Percentiles rank a stretch among this genome's conserved stretches.
Evolutionary conservation across 64 coral and sea anemone species (phyloP).

Genomic region (Actinia tenebrosa): DNA sequence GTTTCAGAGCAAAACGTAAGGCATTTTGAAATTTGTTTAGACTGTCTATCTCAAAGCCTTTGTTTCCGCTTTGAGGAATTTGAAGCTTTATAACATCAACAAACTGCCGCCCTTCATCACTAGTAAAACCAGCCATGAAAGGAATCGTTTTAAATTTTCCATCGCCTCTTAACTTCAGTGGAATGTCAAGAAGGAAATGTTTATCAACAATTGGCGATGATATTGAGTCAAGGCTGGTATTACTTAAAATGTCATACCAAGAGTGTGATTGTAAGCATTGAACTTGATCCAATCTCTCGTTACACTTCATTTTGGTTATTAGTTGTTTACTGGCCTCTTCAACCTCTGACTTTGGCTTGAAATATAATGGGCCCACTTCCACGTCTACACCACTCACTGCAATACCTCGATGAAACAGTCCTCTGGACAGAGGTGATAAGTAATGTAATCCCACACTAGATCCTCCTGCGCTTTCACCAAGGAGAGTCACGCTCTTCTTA

Average conservation of each 20-base stretch:
- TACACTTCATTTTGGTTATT: constrained; percentile 13
- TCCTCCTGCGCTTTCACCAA: constrained; percentile 79
- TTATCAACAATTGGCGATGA: constrained; percentile 57
- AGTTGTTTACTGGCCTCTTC: constrained; percentile 20
- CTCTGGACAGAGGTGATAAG: constrained; percentile 50
- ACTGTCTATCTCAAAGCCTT: constrained; percentile 12
- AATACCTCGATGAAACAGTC: constrained; percentile 65
- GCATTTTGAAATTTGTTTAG: not conserved
- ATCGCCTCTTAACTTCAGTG: constrained; percentile 45
- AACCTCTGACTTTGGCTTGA: constrained; percentile 18
- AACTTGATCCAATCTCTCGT: not conserved
- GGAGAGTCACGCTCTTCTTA: constrained; percentile 45
- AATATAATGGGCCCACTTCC: constrained; percentile 45
- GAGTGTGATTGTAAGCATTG: constrained; percentile 41
- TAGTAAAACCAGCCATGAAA: constrained; percentile 63
- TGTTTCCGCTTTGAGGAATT: constrained; percentile 11
- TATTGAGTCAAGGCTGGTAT: not conserved
- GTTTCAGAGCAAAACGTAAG: too few relatives aligned
- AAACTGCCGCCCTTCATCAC: constrained; percentile 42
- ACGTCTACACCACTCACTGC: constrained; percentile 69
- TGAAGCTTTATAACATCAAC: not conserved
- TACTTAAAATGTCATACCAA: not conserved
- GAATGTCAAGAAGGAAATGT: constrained; percentile 44
- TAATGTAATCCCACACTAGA: constrained; percentile 61
- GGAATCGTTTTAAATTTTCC: constrained; percentile 64